These are phyloP conservation scores for Lordiphosa fenestrarum DNA, from an alignment of 2,888 invertebrate species.

Conservation along the genomic window DNA sequence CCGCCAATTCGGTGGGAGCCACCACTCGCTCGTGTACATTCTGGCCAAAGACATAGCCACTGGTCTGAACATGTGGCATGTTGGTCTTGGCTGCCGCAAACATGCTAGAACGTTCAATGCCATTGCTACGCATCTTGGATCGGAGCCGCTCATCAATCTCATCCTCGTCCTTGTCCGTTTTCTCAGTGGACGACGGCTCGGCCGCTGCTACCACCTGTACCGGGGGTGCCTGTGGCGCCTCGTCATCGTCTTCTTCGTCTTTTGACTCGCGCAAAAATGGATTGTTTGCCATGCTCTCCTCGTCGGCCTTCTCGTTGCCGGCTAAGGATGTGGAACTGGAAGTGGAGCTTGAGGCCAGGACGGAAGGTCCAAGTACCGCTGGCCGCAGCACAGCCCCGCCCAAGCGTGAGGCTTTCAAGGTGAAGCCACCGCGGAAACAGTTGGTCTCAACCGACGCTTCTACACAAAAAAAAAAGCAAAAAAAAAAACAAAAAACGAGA, in stretches of 20 bases:
- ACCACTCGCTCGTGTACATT: constrained; percentile 91
- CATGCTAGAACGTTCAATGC: constrained; percentile 77
- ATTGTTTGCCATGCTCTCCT: constrained; percentile 60
- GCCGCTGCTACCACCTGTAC: constrained; percentile 41
- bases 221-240: constrained; percentile 10
- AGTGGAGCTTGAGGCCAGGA: constrained; percentile 50
- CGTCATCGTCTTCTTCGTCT: constrained; percentile 60
- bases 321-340: constrained; percentile 39
- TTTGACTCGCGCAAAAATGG: constrained; percentile 77
- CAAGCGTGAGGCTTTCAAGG: constrained; percentile 74
- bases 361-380: constrained; percentile 73
- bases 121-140: constrained; percentile 78
- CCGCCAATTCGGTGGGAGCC: constrained; percentile 24
- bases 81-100: constrained; percentile 77
- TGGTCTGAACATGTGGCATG: constrained; percentile 81
- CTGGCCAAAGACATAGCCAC: constrained; percentile 93
- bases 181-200: constrained; percentile 48
- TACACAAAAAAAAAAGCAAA: constrained; percentile 38
- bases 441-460: constrained; percentile 79
- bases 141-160: constrained; percentile 76
- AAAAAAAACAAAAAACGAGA: constrained; percentile 21
- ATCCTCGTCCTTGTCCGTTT: constrained; percentile 57
- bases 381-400: constrained; percentile 77
- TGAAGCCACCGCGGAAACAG: constrained; percentile 73
- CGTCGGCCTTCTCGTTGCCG: constrained; percentile 44